Evolutionary conservation across 2,888 invertebrate species (phyloP), one percentile per base, ranked within the genome.

Genomic region (Dione juno): DNA sequence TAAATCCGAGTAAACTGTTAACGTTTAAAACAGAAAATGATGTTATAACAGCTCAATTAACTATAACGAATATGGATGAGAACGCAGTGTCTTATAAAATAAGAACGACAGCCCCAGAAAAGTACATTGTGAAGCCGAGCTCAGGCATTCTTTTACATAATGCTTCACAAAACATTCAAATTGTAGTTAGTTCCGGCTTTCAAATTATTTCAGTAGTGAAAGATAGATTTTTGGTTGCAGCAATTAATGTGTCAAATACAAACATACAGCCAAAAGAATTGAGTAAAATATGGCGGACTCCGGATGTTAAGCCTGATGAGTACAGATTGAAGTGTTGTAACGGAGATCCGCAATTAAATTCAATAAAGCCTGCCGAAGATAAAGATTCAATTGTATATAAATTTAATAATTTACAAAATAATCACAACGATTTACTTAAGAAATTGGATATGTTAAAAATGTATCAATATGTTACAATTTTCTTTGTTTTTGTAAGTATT

Each of bases 61-160:
- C 90, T 7, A 85, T 97, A 21, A 94, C 94, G 73, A 97, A 97
- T 85, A 89, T 92, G 63, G 94, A 95, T 54, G 85, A 88, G 6
- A 75, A 74, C 21, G 53, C 77, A 11, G 71, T 84, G 11, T 81
- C 80, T 71, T 92, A 89, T 68, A 87, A 98, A 97, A 95, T 98
- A 77, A 97, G 98, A 91, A 98, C 98, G 7, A 98, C 98, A 14
- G 96, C 97, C 0, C 98, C 98, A 0, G 97, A 98, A 81, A 97
- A 97, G 84, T 98, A 97, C 88, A 94, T 96, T 67, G 98, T 98
- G 10, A 95, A 96, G 66, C 98, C 98, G 0, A 97, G 96, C 76
- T 94, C 95, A 7, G 98, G 98, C 7, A 86, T 95, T 67, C 86
- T 98, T 65, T 86, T 90, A 28, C 94, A 95, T 10, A 94, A 94